Evolutionary conservation across 2,888 invertebrate species (phyloP), one percentile per base, ranked within the genome.

Genomic region (Strigamia maritima): DNA sequence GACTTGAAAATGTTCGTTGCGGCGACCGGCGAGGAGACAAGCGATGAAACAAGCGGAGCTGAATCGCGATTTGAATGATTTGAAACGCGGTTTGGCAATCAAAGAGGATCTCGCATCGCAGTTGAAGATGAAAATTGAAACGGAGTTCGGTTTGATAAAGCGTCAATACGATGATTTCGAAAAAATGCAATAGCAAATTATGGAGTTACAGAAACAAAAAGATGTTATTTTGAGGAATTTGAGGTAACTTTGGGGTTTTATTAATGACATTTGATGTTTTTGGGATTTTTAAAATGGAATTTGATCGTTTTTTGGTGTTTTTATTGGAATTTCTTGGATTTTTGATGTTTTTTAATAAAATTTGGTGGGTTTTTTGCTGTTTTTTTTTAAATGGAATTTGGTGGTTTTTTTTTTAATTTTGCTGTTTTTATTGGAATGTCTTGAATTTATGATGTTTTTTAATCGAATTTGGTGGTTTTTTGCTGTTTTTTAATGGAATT

Each of bases 51-150:
- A 93, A 86, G 90, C 90, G 76, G 87, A 85, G 81, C 83, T 87
- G 80, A 86, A 85, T 80, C 83, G 85, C 79, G 86, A 88, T 81
- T 84, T 88, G 38, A 84, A 87, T 83, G 91, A 91, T 80, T 88
- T 95, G 16, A 92, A 91, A 83, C 90, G 90, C 75, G 90, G 90
- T 26, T 87, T 94, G 84, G 90, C 91, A 40, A 83, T 83, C 81
- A 87, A 87, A 81, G 85, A 87, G 81, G 87, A 88, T 76, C 87
- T 94, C 0, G 91, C 92, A 0, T 89, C 89, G 80, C 90, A 91
- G 75, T 89, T 93, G 79, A 83, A 89, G 0, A 88, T 88, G 74
- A 92, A 90, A n/a, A n/a, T n/a, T 84, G 87, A 87, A 6, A 84
- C 85, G 1, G 85, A 88, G 81, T 86, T 90, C 81, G 85, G 87